Evolutionary conservation across 2,888 invertebrate genomes (phyloP).

Genomic region (Antheraea yamamai): DNA sequence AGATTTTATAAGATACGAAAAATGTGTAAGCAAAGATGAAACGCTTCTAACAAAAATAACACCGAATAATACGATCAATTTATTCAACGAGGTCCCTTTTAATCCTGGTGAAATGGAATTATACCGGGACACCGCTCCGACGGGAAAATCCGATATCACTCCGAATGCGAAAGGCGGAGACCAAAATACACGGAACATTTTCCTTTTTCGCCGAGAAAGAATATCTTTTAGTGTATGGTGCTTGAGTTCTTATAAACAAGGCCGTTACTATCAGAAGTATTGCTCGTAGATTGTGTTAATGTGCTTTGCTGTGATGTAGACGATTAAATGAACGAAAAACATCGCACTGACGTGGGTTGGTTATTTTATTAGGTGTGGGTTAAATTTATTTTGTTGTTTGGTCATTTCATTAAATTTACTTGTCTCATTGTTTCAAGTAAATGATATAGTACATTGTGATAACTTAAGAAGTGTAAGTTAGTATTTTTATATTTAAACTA

Average conservation of each 20-base stretch:
- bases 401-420: neutral
- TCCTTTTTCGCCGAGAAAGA: slow-evolving; percentile 37
- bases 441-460: neutral
- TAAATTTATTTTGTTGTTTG: slow-evolving; percentile 3
- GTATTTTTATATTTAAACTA: neutral
- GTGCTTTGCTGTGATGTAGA: slow-evolving; percentile 34
- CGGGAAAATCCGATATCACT: slow-evolving; percentile 52
- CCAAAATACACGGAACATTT: slow-evolving; percentile 39
- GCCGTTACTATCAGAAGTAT: slow-evolving; percentile 72
- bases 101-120: slow-evolving; percentile 65
- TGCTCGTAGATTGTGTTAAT: slow-evolving; percentile 68
- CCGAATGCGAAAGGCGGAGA: slow-evolving; percentile 38
- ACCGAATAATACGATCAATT: slow-evolving; percentile 57
- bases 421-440: neutral
- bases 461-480: neutral
- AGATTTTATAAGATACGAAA: neutral
- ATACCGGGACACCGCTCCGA: slow-evolving; percentile 45
- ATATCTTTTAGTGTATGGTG: slow-evolving; percentile 50
- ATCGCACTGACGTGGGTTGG: slow-evolving; percentile 8
- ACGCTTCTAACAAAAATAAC: slow-evolving; percentile 46
- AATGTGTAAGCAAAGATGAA: slow-evolving; percentile 20
- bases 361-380: neutral
- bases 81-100: slow-evolving; percentile 60
- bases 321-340: slow-evolving; percentile 25
- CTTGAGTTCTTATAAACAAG: slow-evolving; percentile 67